A percentile compares a stretch with the other conserved stretches of the same genome.
Evolutionary conservation across 2,888 invertebrate genomes (phyloP).

Genomic region (Microchrysa polita): DNA sequence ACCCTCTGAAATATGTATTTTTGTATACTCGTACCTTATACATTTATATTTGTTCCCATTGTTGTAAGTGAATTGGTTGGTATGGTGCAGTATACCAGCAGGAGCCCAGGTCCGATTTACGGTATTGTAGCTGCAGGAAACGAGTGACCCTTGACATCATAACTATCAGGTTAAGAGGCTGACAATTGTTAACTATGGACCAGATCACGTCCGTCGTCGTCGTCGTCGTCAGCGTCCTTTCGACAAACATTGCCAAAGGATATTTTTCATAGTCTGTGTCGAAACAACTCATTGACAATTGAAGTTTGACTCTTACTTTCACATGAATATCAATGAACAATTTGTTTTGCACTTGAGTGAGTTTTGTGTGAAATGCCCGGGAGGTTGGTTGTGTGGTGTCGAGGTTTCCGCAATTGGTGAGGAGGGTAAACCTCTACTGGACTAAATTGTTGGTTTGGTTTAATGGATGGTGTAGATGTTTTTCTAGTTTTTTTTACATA

Average conservation of each 20-base stretch:
- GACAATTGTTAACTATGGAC: conserved; percentile 36
- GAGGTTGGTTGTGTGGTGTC: no score
- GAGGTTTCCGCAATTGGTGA: no score
- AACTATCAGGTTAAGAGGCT: conserved; percentile 46
- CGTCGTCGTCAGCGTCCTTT: no score
- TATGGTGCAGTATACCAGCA: background rate
- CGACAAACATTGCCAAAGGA: conserved; percentile 44
- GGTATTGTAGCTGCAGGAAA: background rate
- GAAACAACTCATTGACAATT: conserved; percentile 45
- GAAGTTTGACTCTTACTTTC: conserved; percentile 44
- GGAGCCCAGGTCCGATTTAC: background rate
- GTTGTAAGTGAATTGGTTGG: background rate
- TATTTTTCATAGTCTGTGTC: conserved; percentile 47
- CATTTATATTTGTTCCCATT: conserved; percentile 4
- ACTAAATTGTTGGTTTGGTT: no score
- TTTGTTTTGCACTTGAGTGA: conserved; percentile 45
- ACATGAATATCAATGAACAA: conserved; percentile 48
- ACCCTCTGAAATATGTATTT: conserved; percentile 20
- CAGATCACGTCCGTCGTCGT: background rate
- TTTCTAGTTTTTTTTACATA: no score
- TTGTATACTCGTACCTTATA: no score
- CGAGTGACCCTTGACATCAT: conserved; percentile 43
- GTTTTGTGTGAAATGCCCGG: conserved; percentile 43
- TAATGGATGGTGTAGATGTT: no score
- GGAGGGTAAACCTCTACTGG: no score